Conservation (phyloP, 2,888 invertebrate genomes). For the Geotrupes spiniger region DNA sequence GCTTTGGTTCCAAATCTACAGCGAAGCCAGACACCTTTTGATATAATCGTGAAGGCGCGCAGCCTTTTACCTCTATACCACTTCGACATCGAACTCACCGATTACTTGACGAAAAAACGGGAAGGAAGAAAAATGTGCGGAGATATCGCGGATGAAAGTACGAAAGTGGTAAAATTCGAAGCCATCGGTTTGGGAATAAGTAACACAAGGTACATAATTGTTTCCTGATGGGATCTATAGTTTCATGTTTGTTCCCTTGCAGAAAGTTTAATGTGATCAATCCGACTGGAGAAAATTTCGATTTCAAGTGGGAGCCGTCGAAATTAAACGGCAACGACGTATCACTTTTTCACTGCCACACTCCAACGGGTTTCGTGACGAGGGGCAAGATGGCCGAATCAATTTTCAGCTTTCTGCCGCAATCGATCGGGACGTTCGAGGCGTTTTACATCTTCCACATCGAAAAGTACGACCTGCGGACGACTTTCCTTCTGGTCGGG, state of each 20-base stretch:
- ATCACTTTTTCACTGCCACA: slow-evolving; percentile 60
- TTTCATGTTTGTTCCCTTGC: slow-evolving; percentile 26
- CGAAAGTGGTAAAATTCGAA: slow-evolving; percentile 62
- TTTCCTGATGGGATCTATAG: slow-evolving; percentile 1
- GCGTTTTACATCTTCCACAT: slow-evolving; percentile 66
- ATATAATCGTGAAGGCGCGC: slow-evolving; percentile 53
- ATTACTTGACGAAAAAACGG: slow-evolving; percentile 55
- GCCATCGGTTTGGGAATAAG: slow-evolving; percentile 59
- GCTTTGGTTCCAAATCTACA: slow-evolving; percentile 56
- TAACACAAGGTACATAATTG: slow-evolving; percentile 29
- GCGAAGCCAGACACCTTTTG: slow-evolving; percentile 43
- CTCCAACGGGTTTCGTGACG: slow-evolving; percentile 58
- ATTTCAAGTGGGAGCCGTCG: slow-evolving; percentile 39
- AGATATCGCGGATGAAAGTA: slow-evolving; percentile 46
- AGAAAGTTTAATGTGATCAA: slow-evolving; percentile 65
- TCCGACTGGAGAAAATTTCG: slow-evolving; percentile 61
- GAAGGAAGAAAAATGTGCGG: slow-evolving; percentile 50
- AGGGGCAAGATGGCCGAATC: slow-evolving; percentile 59
- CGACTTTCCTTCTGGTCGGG: slow-evolving; percentile 62
- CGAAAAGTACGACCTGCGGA: slow-evolving; percentile 55
- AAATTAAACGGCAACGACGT: slow-evolving; percentile 26
- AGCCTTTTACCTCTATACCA: slow-evolving; percentile 68
- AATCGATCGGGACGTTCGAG: slow-evolving; percentile 62
- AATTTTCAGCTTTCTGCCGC: slow-evolving; percentile 64
- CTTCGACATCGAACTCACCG: slow-evolving; percentile 65